Evolutionary conservation across 2,113 vertebrate species (phyloP).

Genomic region (Nerophis ophidion): DNA sequence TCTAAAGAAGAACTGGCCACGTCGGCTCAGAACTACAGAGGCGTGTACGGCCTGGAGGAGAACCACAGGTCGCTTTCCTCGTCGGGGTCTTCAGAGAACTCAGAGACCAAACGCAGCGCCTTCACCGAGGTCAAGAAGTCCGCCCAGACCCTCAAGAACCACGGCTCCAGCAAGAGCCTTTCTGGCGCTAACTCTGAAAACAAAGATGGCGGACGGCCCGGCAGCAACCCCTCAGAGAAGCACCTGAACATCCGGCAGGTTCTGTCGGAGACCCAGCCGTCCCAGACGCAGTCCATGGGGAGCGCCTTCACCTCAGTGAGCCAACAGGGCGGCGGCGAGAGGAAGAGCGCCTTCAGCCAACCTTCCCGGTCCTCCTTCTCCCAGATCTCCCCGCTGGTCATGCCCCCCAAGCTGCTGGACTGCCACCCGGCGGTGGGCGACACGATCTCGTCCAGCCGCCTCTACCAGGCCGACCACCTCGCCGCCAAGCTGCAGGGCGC

Average conservation of each 20-base stretch:
- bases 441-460: slow-evolving; percentile 77
- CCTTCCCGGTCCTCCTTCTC: slow-evolving; percentile 80
- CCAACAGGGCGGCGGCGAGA: slow-evolving; percentile 73
- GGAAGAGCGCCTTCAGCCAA: slow-evolving; percentile 93
- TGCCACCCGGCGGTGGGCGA: slow-evolving; percentile 77
- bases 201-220: slow-evolving; percentile 67
- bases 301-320: slow-evolving; percentile 85
- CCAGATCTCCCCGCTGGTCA: slow-evolving; percentile 80
- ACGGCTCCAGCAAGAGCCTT: slow-evolving; percentile 56
- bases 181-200: slow-evolving; percentile 68
- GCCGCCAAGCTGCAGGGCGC: slow-evolving; percentile 82
- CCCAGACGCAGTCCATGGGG: slow-evolving; percentile 63
- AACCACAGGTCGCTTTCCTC: slow-evolving; percentile 76
- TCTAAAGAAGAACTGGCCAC: slow-evolving; percentile 83
- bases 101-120: slow-evolving; percentile 86
- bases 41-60: slow-evolving; percentile 84
- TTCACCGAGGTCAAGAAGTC: slow-evolving; percentile 93
- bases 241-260: slow-evolving; percentile 72
- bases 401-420: slow-evolving; percentile 85
- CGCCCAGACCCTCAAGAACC: slow-evolving; percentile 69
- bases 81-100: slow-evolving; percentile 67
- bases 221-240: slow-evolving; percentile 61
- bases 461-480: slow-evolving; percentile 83
- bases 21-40: slow-evolving; percentile 85
- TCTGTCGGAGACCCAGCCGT: slow-evolving; percentile 74